Conservation (phyloP, 2,113 vertebrate genomes). For the Gobius niger region DNA sequence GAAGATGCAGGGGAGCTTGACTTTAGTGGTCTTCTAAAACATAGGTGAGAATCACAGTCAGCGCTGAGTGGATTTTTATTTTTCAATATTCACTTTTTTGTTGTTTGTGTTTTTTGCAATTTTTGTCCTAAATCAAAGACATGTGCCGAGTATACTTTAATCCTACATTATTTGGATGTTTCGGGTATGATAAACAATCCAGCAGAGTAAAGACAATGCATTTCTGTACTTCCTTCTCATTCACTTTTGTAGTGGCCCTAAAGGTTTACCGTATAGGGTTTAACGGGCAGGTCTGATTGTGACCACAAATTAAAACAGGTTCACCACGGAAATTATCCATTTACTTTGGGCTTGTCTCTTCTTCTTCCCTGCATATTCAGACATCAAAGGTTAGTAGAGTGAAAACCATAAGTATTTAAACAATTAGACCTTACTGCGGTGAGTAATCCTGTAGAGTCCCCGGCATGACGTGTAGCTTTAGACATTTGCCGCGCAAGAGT, state of each 20-base stretch:
- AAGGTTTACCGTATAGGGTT: conserved; percentile 26
- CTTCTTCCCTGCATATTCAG: conserved; percentile 81
- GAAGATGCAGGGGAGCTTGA: conserved; percentile 99
- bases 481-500: conserved; percentile 75
- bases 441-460: conserved; percentile 76
- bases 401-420: conserved; percentile 74
- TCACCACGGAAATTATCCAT: conserved; percentile 63
- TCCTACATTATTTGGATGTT: conserved; percentile 9
- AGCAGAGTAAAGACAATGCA: neutral
- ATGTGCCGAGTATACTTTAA: conserved; percentile 4
- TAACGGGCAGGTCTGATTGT: conserved; percentile 25
- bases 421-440: conserved; percentile 77
- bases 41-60: conserved; percentile 91
- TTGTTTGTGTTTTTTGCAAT: conserved; percentile 37
- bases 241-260: conserved; percentile 20
- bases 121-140: conserved; percentile 18
- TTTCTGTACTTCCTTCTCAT: conserved; percentile 1
- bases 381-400: conserved; percentile 82
- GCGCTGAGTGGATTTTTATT: conserved; percentile 36
- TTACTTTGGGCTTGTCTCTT: conserved; percentile 81
- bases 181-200: neutral
- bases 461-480: conserved; percentile 76
- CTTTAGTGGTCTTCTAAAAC: conserved; percentile 99
- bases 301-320: conserved; percentile 40
- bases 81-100: conserved; percentile 35